These are phyloP conservation scores for Aelia acuminata DNA, from an alignment of 2,888 invertebrate species.

Conservation along the genomic window DNA sequence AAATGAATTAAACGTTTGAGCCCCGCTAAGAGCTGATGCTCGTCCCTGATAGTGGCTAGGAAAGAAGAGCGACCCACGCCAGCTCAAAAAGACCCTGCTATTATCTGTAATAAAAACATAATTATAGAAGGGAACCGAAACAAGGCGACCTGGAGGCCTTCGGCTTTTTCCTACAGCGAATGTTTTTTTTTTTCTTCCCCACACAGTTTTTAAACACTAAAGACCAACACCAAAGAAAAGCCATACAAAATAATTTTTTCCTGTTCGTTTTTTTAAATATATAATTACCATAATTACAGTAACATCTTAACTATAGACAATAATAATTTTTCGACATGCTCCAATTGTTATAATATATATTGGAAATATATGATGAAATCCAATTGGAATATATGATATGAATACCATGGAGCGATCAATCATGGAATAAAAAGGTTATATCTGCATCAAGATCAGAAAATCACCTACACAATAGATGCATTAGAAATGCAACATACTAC, in stretches of 20 bases:
- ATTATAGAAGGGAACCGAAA: conserved; percentile 35
- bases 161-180: conserved; percentile 13
- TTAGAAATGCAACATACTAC: no score
- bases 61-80: not conserved
- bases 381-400: no score
- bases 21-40: not conserved
- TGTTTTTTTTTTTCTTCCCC: conserved; percentile 15
- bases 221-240: not conserved
- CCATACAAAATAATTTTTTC: not conserved
- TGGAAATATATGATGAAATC: no score
- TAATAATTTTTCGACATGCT: no score
- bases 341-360: no score
- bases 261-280: no score
- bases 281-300: not conserved
- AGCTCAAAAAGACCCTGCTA: conserved; percentile 8
- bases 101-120: conserved; percentile 42
- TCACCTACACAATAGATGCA: no score
- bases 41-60: not conserved
- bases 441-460: no score
- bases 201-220: not conserved
- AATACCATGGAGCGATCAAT: no score
- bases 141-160: conserved; percentile 15
- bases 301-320: not conserved
- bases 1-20: not conserved
- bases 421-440: no score